Base-by-base conservation (phyloP, 2,797 vertebrate genomes). In the Sebastes itinus region DNA sequence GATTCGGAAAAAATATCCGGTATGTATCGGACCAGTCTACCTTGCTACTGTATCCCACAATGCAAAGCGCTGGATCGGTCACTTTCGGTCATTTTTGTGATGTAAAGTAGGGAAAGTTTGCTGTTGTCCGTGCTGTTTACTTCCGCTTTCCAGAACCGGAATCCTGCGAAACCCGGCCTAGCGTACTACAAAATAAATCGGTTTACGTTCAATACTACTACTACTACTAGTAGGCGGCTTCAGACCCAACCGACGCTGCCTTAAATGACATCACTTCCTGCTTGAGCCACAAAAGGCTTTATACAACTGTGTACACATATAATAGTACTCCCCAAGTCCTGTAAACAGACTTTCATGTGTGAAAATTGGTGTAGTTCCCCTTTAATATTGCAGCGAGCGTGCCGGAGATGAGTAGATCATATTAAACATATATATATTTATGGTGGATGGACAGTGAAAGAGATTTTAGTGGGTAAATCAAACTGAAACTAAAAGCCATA, bases 351-450 rank as follows among this genome's bases (percentile, higher is more conserved):
- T 23, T 11, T 23, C 8, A 23, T 22, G 7, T 35, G 22, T 7
- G 13, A 16, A 65, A 66, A 22, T 72, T 18, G 16, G 9, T 8
- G 12, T 14, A n/a, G 10, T 20, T 32, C 27, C 7, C 14, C 4
- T 35, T 72, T 27, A 46, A 69, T 63, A 58, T 63, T 18, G 6
- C 23, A 5, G 28, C 7, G 14, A 28, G 7, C 0, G 1, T 55
- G 55, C 11, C 5, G 2, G 18, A 58, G 27, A 27, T 2, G 5
- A 32, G 1, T 7, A 33, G 0, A 2, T 38, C 20, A 1, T 14
- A 14, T 56, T 3, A 54, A 49, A 49, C 13, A 46, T 18, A 46
- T 46, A 46, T 7, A 46, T 46, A 23, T 18, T 33, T 20, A 10
- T 22, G 11, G 18, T 11, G 27, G 6, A 14, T 16, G 8, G 12